Evolutionary conservation across 2,888 invertebrate species (phyloP).

Genomic region (Hypsopygia costalis): DNA sequence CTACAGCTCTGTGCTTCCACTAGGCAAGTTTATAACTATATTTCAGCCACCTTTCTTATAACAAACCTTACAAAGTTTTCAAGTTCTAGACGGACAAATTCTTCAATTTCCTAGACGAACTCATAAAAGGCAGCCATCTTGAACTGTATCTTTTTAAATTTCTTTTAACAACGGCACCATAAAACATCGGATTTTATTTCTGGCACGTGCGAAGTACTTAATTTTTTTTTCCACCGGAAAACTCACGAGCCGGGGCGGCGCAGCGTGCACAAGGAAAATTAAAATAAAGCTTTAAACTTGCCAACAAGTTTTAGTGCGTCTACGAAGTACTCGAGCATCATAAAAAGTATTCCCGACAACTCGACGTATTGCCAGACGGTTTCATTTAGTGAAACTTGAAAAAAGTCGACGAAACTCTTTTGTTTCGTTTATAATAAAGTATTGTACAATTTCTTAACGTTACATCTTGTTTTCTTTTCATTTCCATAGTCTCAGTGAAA

Average conservation of each 20-base stretch:
- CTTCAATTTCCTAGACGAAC: slow-evolving; percentile 4
- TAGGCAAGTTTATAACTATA: no score
- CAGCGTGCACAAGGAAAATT: slow-evolving; percentile 61
- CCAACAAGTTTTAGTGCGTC: slow-evolving; percentile 65
- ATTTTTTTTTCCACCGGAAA: slow-evolving; percentile 46
- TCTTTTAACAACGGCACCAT: slow-evolving; percentile 32
- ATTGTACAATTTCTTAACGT: slow-evolving; percentile 3
- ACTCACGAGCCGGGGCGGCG: slow-evolving; percentile 23
- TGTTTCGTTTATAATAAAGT: slow-evolving; percentile 29
- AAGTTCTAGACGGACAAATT: background rate
- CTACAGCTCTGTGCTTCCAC: no score
- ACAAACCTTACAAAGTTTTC: no score
- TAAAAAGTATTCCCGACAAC: slow-evolving; percentile 61
- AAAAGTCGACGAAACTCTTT: slow-evolving; percentile 32
- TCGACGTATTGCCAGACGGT: slow-evolving; percentile 58
- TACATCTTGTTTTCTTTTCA: slow-evolving; percentile 25
- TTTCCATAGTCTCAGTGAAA: slow-evolving; percentile 18
- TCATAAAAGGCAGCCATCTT: slow-evolving; percentile 2
- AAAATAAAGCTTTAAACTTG: slow-evolving; percentile 74
- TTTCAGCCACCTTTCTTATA: no score
- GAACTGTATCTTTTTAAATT: slow-evolving; percentile 21
- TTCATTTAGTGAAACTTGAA: slow-evolving; percentile 42
- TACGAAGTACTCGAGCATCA: slow-evolving; percentile 45
- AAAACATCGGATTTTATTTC: slow-evolving; percentile 57
- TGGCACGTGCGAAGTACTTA: slow-evolving; percentile 54